Evolutionary conservation across 2,797 vertebrate species (phyloP).

Genomic region (Morelia viridis): DNA sequence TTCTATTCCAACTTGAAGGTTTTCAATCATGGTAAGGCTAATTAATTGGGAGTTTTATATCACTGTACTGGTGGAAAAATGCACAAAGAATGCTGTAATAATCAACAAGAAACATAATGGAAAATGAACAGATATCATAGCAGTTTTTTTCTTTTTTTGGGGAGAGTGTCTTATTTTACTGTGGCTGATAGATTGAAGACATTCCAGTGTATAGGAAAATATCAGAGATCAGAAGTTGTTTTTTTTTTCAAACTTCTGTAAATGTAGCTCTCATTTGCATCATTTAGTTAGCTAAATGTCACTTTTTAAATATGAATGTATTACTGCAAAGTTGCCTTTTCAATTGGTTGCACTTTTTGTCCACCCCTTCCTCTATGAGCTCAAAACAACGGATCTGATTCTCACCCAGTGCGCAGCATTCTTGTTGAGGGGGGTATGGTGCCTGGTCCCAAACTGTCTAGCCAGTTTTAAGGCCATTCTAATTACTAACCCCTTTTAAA

Average conservation of each 20-base stretch:
- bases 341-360: not conserved
- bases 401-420: too few species aligned
- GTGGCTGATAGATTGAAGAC: conserved; percentile 48
- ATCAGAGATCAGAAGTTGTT: conserved; percentile 68
- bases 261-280: conserved; percentile 80
- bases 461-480: not conserved
- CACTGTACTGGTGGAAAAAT: not conserved
- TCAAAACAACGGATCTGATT: not conserved
- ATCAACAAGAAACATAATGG: conserved; percentile 1
- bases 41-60: not conserved
- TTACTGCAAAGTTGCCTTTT: conserved; percentile 48
- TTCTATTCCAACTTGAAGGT: not conserved
- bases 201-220: conserved; percentile 50
- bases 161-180: conserved; percentile 21
- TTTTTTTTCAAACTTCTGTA: conserved; percentile 73
- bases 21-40: conserved; percentile 13
- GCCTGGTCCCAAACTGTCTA: not conserved
- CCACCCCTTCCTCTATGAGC: not conserved
- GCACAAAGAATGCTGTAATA: not conserved
- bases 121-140: not conserved
- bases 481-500: not conserved
- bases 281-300: conserved; percentile 79
- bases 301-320: conserved; percentile 79
- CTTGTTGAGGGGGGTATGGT: not conserved
- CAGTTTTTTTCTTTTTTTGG: conserved; percentile 20